A percentile compares a stretch with the other conserved stretches of the same genome.
These are phyloP conservation scores for Raphicerus campestris DNA, from an alignment of 2,113 vertebrate species.

Conservation along the genomic window DNA sequence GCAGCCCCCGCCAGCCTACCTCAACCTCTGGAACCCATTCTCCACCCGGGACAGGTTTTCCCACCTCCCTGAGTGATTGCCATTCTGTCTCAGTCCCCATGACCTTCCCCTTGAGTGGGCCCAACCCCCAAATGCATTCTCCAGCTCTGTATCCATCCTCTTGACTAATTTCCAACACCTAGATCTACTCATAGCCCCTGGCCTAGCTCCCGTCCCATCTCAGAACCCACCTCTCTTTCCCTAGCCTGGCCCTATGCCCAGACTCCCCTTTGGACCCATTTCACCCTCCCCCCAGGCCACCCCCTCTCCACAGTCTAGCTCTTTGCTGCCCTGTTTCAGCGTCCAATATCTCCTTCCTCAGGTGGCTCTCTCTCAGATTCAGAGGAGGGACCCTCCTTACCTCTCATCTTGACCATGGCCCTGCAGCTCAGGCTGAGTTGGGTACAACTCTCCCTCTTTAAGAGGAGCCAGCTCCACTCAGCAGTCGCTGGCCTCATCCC, in stretches of 20 bases:
- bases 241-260: background rate
- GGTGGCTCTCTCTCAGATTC: background rate
- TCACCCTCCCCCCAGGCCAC: fast-evolving
- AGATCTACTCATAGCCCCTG: background rate
- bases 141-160: background rate
- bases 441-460: background rate
- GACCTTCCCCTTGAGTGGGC: background rate
- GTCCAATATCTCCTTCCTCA: background rate
- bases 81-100: background rate
- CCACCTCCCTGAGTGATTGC: background rate
- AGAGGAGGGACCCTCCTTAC: constrained; percentile 26
- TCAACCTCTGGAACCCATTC: background rate
- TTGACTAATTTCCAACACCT: background rate
- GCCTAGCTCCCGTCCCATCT: background rate
- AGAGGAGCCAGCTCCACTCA: background rate
- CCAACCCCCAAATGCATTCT: background rate
- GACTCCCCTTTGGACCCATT: background rate
- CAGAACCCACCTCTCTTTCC: background rate
- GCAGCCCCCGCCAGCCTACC: background rate
- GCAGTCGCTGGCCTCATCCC: background rate
- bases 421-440: background rate
- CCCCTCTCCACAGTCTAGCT: background rate
- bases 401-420: background rate
- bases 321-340: background rate
- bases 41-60: background rate